Percentiles rank a stretch among this genome's conserved stretches.
These are phyloP conservation scores for Phaenicophaeus curvirostris DNA, from an alignment of 2,797 vertebrate genomes.

Conservation along the genomic window DNA sequence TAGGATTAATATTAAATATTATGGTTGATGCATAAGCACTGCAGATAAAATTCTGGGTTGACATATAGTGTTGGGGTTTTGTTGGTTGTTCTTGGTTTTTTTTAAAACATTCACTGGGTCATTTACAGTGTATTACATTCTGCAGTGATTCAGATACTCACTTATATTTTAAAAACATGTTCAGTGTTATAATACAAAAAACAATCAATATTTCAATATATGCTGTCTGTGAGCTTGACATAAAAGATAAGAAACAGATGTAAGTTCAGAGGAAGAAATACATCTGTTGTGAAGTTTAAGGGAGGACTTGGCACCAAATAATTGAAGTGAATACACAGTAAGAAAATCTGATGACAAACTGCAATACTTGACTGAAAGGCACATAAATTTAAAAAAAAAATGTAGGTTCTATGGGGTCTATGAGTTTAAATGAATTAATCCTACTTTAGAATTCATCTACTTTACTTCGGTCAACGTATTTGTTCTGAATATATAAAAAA, in stretches of 20 bases:
- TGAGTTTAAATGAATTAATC: not conserved
- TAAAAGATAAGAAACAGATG: constrained; percentile 11
- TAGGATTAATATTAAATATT: not conserved
- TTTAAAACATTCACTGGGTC: not conserved
- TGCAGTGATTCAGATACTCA: not conserved
- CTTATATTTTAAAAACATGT: not conserved
- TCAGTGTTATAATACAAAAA: not conserved
- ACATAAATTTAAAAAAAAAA: not conserved
- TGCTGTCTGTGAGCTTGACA: not conserved
- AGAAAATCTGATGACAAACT: constrained; percentile 37
- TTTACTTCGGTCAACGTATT: not conserved
- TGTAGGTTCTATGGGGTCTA: not conserved
- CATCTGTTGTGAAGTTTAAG: constrained; percentile 18
- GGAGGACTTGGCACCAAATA: constrained; percentile 8
- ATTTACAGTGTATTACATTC: not conserved
- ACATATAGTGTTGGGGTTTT: not conserved
- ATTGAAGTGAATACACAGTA: constrained; percentile 39
- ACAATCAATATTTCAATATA: constrained; percentile 6
- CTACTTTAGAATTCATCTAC: not conserved
- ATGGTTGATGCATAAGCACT: not conserved
- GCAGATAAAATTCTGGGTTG: not conserved
- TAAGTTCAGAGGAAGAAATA: constrained; percentile 34
- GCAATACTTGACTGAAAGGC: not conserved
- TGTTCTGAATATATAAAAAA: not conserved
- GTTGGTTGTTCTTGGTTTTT: not conserved